These are phyloP conservation scores for Macrobrachium rosenbergii DNA, from an alignment of 1,140 invertebrate species.

Conservation along the genomic window DNA sequence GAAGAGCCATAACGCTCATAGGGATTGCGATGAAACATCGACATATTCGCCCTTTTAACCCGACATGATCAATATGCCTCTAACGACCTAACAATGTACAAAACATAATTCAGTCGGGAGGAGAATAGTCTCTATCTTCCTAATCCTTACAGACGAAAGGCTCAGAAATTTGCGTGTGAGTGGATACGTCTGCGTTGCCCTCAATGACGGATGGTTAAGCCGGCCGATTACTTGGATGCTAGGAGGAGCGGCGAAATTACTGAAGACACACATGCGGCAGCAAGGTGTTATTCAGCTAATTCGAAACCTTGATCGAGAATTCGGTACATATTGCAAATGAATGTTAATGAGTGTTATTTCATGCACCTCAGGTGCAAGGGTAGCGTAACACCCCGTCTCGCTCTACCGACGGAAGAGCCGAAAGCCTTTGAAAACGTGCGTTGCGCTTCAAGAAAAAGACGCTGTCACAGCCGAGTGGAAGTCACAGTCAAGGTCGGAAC, in stretches of 20 bases:
- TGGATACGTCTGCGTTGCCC: constrained; percentile 35
- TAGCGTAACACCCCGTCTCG: too few species aligned
- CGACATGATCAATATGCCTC: constrained; percentile 53
- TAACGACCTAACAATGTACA: constrained; percentile 1
- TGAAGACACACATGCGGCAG: constrained; percentile 46
- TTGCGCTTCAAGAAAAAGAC: neutral
- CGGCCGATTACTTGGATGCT: constrained; percentile 38
- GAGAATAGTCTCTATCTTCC: neutral
- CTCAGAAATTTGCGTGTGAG: neutral
- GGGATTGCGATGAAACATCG: neutral
- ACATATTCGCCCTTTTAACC: constrained; percentile 38
- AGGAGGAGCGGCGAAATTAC: constrained; percentile 40
- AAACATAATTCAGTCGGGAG: neutral
- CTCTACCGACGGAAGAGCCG: too few species aligned
- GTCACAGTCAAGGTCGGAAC: constrained; percentile 35
- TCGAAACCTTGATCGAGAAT: neutral
- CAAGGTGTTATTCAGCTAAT: constrained; percentile 37
- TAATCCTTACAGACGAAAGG: neutral
- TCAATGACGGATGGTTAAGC: constrained; percentile 34
- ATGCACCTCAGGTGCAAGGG: too few species aligned
- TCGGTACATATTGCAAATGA: too few species aligned
- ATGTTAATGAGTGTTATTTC: too few species aligned
- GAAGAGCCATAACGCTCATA: neutral
- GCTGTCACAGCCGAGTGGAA: constrained; percentile 21
- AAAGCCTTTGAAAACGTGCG: neutral